Evolutionary conservation across 2,797 vertebrate species (phyloP), one percentile per base, ranked within the genome.

Genomic region (Anguilla anguilla): DNA sequence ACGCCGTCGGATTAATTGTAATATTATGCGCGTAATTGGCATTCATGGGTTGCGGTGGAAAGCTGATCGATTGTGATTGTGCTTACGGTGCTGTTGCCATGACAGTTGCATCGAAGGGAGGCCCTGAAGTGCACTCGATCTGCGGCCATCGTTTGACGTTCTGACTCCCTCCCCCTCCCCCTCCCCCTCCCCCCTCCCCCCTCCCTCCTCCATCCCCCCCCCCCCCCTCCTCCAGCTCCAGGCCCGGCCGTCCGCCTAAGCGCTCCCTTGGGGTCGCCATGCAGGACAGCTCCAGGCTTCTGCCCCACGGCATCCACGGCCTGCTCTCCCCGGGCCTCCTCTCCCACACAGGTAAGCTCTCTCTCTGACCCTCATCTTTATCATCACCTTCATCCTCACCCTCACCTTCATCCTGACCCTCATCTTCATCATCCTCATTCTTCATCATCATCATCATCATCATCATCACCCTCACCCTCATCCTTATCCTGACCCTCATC

Each of bases 221-320:
- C 85, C 88, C 0, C 53, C 43, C 85, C 89, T 22, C 89, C 89
- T 85, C 90, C 96, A 99, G 98, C 95, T 99, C 98, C 88, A 97
- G 98, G 1, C 98, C 98, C 0, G 98, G 98, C 89, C 97, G 98
- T 85, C 98, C 98, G 91, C 98, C 98, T 39, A 99, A 99, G 91
- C 97, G 97, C 28, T 98, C 97, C 15, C 94, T 97, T 91, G 97
- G 97, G 91, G 96, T 97, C 7, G 94, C 97, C 28, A 95, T 97
- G 92, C 97, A 98, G 94, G 97, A 98, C 53, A 98, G 96, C 88
- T 95, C 97, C 10, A 96, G 95, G 91, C 96, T 98, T 88, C 96
- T 98, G 88, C 96, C 98, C 94, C 97, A 97, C 67, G 96, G 97
- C 90, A 96, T 98, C 39, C 97, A 97, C 61, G 96, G 97, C 92